Evolutionary conservation across 2,113 vertebrate genomes (phyloP), one percentile per base, ranked within the genome.

Genomic region (Nyctibius bracteatus): DNA sequence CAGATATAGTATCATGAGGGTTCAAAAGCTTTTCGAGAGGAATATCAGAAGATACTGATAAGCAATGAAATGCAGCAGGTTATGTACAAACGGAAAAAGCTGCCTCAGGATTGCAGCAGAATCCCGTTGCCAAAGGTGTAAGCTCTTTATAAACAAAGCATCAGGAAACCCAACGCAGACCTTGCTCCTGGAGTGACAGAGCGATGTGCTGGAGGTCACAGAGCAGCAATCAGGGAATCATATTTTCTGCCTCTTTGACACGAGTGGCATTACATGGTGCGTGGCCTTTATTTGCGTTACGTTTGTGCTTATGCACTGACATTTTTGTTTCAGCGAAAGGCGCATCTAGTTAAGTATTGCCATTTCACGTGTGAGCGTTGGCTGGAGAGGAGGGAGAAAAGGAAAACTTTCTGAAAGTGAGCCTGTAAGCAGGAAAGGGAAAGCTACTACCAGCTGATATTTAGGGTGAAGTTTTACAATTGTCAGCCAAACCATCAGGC

Each of bases 401-500:
- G 41, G 28, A 65, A 68, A 94, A 79, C 52, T 84, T 91, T 44
- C 52, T 54, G 12, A 28, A 79, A 73, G 39, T 20, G 39, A 82
- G 12, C 14, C 31, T 3, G 3, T 43, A 67, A 61, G 44, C 78
- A 85, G 75, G 46, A 73, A 72, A 92, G 30, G 47, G 71, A 78
- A 88, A 88, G 66, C 66, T 74, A 13, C 58, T 61, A 37, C 20
- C 63, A 52, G 61, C 54, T 80, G 86, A 63, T 94, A 92, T 49
- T 95, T 95, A 78, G 54, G 81, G 83, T 74, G 81, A 91, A 63
- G 66, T 62, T 94, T 94, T 58, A 81, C 3, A 4, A 11, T 27
- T 68, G 66, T 31, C 83, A 93, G 81, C 65, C 88, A 87, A 87
- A 72, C 70, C 77, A 66, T 79, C 65, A 84, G 74, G 70, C 10